Percentiles rank a stretch among this genome's conserved stretches.
Evolutionary conservation across 2,113 vertebrate species (phyloP).

Genomic region (Pomatorhinus ruficollis): DNA sequence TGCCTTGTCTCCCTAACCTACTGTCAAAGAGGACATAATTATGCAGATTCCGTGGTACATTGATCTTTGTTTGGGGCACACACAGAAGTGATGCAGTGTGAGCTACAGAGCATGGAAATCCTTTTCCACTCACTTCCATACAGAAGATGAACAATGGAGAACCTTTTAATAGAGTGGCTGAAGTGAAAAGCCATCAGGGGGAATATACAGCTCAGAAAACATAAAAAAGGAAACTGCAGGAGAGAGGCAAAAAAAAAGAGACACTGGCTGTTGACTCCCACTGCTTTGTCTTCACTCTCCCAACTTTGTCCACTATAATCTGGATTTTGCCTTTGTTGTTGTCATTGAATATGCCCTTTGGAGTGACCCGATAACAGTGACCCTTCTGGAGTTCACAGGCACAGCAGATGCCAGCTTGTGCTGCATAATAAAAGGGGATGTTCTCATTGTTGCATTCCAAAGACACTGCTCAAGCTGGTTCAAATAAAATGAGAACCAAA

Average conservation of each 20-base stretch:
- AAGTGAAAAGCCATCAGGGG: not conserved
- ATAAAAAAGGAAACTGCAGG: not conserved
- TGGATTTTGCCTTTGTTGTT: not conserved
- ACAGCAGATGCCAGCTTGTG: not conserved
- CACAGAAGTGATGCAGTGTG: not conserved
- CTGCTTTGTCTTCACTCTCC: slow-evolving; percentile 14
- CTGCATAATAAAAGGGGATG: not conserved
- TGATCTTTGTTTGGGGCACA: not conserved
- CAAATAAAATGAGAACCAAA: not conserved
- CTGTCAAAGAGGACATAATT: not conserved
- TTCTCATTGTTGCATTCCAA: not conserved
- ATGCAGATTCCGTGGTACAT: not conserved
- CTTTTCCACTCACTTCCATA: slow-evolving; percentile 7
- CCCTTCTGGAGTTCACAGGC: not conserved
- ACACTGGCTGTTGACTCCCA: not conserved
- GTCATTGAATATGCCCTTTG: slow-evolving; percentile 1
- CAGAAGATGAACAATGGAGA: not conserved
- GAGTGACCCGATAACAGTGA: not conserved
- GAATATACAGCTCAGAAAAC: not conserved
- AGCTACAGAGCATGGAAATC: not conserved
- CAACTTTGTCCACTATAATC: slow-evolving; percentile 6
- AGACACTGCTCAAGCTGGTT: not conserved
- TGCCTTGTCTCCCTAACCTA: not conserved
- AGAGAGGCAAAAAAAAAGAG: not conserved
- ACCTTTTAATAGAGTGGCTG: not conserved